A percentile compares a stretch with the other conserved stretches of the same genome.
phyloP scores from a whole-genome alignment of 2,797 vertebrate genomes.

The Channallabes apus region DNA sequence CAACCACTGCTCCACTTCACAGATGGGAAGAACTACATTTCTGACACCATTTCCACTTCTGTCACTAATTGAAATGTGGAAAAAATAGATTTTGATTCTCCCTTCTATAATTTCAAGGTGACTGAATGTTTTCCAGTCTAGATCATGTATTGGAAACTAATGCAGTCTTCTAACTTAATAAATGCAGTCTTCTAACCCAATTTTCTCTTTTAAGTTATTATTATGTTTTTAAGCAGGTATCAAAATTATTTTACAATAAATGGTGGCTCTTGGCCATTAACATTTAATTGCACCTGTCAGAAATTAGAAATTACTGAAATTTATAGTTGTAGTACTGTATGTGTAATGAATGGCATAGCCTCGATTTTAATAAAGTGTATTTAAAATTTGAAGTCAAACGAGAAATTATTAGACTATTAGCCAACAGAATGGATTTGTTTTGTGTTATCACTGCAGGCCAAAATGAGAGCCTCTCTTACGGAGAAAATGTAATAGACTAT shows the following conservation, averaged over 20 bases:
- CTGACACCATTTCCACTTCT: constrained; percentile 51
- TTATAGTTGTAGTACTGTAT: not conserved
- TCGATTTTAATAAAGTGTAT: not conserved
- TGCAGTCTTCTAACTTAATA: not conserved
- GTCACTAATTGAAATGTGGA: constrained; percentile 50
- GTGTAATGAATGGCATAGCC: constrained; percentile 21
- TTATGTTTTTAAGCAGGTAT: not conserved
- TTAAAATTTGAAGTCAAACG: not conserved
- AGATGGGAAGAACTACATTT: constrained; percentile 50
- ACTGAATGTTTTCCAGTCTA: constrained; percentile 8
- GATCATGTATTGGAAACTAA: not conserved
- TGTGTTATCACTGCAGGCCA: constrained; percentile 27
- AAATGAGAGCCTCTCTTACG: constrained; percentile 18
- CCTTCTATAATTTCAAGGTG: constrained; percentile 21
- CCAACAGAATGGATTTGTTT: constrained; percentile 11
- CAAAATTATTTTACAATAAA: not conserved
- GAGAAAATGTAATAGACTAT: constrained; percentile 10
- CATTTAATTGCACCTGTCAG: not conserved
- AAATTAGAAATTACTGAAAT: not conserved
- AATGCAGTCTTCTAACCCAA: not conserved
- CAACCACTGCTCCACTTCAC: constrained; percentile 51
- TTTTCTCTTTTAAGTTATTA: not conserved
- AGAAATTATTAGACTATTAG: constrained; percentile 25
- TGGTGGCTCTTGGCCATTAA: not conserved
- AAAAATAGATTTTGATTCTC: constrained; percentile 25